A percentile compares a stretch with the other conserved stretches of the same genome.
Evolutionary conservation across 1,140 invertebrate species (phyloP).

Genomic region (Mizuhopecten yessoensis): DNA sequence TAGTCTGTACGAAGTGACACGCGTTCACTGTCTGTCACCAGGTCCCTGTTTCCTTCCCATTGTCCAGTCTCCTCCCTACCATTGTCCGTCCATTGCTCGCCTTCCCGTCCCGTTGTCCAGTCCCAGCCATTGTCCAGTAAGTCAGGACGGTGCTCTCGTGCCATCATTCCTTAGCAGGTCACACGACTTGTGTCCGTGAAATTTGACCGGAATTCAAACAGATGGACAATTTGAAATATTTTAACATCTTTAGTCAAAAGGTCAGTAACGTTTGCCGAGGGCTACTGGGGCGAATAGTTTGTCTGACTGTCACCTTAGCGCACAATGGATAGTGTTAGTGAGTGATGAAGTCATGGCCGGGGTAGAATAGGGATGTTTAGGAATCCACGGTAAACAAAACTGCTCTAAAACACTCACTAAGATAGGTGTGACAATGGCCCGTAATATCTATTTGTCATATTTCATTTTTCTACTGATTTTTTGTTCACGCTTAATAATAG

Average conservation of each 20-base stretch:
- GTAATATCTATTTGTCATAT: background rate
- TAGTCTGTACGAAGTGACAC: background rate
- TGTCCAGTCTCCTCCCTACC: background rate
- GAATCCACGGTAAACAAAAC: background rate
- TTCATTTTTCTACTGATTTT: background rate
- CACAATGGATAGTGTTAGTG: background rate
- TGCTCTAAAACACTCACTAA: background rate
- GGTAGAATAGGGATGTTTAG: background rate
- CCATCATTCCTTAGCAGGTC: conserved; percentile 14
- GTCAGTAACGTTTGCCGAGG: background rate
- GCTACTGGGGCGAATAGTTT: background rate
- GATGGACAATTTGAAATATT: conserved; percentile 39
- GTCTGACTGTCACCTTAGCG: background rate
- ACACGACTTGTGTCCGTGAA: conserved; percentile 3
- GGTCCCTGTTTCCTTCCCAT: background rate
- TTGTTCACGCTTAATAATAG: no score
- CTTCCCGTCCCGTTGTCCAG: background rate
- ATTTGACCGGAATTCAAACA: conserved; percentile 37
- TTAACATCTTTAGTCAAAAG: conserved; percentile 39
- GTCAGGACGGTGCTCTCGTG: background rate
- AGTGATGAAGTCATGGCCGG: background rate
- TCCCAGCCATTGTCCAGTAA: background rate
- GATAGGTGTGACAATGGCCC: background rate
- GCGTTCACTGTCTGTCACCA: background rate
- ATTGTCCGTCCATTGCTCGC: background rate